Percentiles rank a stretch among this genome's conserved stretches.
These are phyloP conservation scores for Chrysopa pallens DNA, from an alignment of 1,140 invertebrate genomes.

Conservation along the genomic window DNA sequence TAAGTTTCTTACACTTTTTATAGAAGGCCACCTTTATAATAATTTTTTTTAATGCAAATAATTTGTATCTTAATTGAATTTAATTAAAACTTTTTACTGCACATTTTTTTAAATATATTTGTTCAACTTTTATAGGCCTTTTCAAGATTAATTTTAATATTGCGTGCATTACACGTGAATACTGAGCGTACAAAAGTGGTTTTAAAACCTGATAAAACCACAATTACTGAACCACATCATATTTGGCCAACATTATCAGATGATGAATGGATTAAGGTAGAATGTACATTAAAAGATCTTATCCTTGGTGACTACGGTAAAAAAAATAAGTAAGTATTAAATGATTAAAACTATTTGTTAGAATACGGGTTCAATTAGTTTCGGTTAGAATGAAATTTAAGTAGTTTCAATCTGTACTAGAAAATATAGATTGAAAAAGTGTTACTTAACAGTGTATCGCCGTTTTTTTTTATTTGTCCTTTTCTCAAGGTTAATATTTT, in stretches of 20 bases:
- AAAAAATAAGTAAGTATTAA: constrained; percentile 85
- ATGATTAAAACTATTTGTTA: too few relatives aligned
- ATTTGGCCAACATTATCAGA: constrained; percentile 97
- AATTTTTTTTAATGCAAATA: too few relatives aligned
- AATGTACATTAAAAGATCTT: constrained; percentile 94
- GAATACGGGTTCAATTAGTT: too few relatives aligned
- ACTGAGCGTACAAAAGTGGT: constrained; percentile 98
- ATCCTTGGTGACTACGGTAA: constrained; percentile 99
- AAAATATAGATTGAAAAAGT: too few relatives aligned
- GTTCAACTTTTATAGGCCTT: constrained; percentile 48
- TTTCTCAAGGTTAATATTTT: too few relatives aligned
- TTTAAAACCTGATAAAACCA: constrained; percentile 96
- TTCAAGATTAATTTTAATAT: constrained; percentile 89
- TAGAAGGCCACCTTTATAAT: too few relatives aligned
- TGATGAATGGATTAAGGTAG: constrained; percentile 99
- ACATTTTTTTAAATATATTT: constrained; percentile 3
- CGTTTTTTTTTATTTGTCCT: too few relatives aligned
- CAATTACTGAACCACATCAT: constrained; percentile 96
- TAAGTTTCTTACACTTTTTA: too few relatives aligned
- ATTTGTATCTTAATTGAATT: background rate
- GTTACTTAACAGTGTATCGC: too few relatives aligned
- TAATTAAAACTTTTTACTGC: background rate
- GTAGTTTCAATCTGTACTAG: too few relatives aligned
- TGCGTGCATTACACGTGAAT: constrained; percentile 95
- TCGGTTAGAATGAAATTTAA: too few relatives aligned